These are phyloP conservation scores for Labia minor DNA, from an alignment of 2,888 invertebrate genomes.

Conservation along the genomic window DNA sequence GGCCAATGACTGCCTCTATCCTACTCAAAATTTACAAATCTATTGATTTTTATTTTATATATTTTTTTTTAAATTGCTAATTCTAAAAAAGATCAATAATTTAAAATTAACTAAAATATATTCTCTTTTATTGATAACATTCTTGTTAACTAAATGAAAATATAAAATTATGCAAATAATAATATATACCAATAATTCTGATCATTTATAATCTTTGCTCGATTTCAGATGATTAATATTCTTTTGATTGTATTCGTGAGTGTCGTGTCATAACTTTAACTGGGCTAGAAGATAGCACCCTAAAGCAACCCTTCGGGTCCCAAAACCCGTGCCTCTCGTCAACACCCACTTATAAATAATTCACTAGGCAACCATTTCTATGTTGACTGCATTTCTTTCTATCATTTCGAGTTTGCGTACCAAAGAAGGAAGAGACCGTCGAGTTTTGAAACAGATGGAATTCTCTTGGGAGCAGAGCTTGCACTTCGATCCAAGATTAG, in stretches of 20 bases:
- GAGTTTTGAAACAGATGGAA: background rate
- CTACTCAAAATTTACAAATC: no score
- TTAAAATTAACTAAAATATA: no score
- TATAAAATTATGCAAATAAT: no score
- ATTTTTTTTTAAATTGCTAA: no score
- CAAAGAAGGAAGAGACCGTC: background rate
- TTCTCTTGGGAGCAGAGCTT: background rate
- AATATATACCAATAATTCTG: no score
- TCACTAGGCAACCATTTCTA: background rate
- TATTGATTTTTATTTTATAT: no score
- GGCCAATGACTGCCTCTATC: no score
- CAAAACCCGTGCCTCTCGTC: background rate
- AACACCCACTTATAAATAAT: conserved; percentile 7
- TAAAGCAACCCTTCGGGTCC: background rate
- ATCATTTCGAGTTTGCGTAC: background rate
- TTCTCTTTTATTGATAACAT: no score
- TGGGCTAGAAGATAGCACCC: background rate
- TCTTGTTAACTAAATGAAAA: no score
- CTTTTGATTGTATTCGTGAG: background rate
- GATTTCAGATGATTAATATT: background rate
- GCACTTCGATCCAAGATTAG: background rate
- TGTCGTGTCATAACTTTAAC: background rate
- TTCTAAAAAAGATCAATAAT: no score
- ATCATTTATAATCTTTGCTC: no score
- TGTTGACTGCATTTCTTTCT: background rate